phyloP scores from a whole-genome alignment of 2,113 vertebrate genomes.

The Phyllostomus hastatus region DNA sequence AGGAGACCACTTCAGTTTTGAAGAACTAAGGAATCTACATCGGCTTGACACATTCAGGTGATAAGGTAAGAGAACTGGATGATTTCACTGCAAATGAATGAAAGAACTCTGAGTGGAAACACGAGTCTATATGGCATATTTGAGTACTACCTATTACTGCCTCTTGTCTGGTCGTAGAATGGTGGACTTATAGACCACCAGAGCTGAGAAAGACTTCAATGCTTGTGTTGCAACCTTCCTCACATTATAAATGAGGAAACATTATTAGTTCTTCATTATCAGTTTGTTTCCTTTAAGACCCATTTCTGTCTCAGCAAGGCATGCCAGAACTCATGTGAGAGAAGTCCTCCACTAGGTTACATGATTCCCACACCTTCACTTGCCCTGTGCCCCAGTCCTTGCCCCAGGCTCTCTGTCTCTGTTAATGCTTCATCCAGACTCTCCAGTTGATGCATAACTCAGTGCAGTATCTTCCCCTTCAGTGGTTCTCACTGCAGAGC shows the following conservation, averaged over 20 bases:
- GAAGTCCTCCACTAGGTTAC: neutral
- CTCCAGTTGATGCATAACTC: neutral
- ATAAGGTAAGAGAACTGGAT: neutral
- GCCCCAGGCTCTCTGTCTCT: neutral
- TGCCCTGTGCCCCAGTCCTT: neutral
- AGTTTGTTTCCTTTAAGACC: neutral
- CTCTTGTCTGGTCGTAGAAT: neutral
- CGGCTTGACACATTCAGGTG: slow-evolving; percentile 9
- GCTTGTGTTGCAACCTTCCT: neutral
- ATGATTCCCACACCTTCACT: neutral
- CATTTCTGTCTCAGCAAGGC: neutral
- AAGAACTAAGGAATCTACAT: neutral
- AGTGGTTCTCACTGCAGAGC: neutral
- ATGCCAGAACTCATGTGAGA: neutral
- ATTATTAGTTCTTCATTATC: neutral
- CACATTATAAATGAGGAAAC: neutral
- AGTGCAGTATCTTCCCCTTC: neutral
- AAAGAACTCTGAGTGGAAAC: slow-evolving; percentile 22
- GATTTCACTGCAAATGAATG: neutral
- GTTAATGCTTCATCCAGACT: neutral
- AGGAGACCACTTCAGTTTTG: neutral
- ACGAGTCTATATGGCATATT: neutral
- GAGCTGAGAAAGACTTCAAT: neutral
- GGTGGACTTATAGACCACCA: neutral
- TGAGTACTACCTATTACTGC: neutral